Evolutionary conservation across 2,113 vertebrate genomes (phyloP), one percentile per base, ranked within the genome.

Genomic region (Nibea albiflora): DNA sequence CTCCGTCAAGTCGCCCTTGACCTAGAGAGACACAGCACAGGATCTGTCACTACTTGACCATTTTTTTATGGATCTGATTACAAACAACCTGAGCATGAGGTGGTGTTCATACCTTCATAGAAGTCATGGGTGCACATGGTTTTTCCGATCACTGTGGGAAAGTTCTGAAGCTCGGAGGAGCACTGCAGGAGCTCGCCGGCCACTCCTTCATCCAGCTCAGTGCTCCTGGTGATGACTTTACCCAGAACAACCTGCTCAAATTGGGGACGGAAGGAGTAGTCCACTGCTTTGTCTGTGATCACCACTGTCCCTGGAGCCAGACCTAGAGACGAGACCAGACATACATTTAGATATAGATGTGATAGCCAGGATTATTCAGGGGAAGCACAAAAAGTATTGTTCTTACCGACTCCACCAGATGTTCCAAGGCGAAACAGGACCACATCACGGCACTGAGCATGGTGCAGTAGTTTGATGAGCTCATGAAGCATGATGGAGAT

Each of bases 401-500:
- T 39, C 93, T 94, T 84, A 97, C 96, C 97, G 16, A 96, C 92
- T 90, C 97, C 96, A 44, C 97, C 96, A 1, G 96, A 99, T 5
- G 97, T 97, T 19, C 97, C 96, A 0, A 96, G 95, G 81, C 94
- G 93, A 76, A 96, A 96, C n/a, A 97, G 90, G 0, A 96, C 94
- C n/a, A 97, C 94, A 0, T 96, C 96, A n/a, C 56, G 46, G 86
- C 96, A 96, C 24, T 89, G 93, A 14, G 97, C 95, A 0, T 96
- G 96, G 93, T 97, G 94, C 78, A 97, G 94, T 85, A 97, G 95
- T 84, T 97, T 98, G 93, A 97, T 97, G 58, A 99, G 96, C 87
- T 98, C 96, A 0, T 97, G 96, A 46, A 98, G 92, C 96, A 97
- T 96, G 69, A 97, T 96, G 69, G 96, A 97, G 77, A 97, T 96